Percentiles rank a stretch among this genome's conserved stretches.
Conservation (phyloP, 1,140 invertebrate species). For the Aricia agestis region DNA sequence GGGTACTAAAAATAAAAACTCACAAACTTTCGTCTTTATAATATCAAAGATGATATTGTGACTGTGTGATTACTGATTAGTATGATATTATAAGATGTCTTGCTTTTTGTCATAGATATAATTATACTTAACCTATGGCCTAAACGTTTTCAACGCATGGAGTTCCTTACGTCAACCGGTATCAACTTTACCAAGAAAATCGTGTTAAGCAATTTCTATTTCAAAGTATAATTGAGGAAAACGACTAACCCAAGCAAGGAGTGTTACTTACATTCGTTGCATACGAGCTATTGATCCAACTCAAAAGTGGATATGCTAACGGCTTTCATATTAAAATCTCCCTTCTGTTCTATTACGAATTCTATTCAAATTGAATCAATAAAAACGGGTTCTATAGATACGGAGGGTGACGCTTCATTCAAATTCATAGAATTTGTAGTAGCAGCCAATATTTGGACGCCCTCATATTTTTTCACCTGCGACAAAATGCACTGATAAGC, state of each 20-base stretch:
- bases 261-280: background rate
- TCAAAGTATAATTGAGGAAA: background rate
- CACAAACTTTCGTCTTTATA: too few species aligned
- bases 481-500: conserved; percentile 33
- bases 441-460: background rate
- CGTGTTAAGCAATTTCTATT: background rate
- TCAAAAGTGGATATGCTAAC: background rate
- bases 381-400: background rate
- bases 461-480: conserved; percentile 27
- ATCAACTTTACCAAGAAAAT: background rate
- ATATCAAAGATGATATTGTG: too few species aligned
- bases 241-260: background rate
- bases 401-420: background rate
- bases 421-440: background rate
- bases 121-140: background rate
- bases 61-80: too few species aligned
- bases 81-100: too few species aligned
- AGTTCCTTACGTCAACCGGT: background rate
- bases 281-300: background rate
- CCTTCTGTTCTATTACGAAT: background rate
- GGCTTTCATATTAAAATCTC: conserved; percentile 1
- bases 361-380: conserved; percentile 1
- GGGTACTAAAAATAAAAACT: too few species aligned
- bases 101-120: background rate
- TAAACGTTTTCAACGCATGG: background rate